Base-by-base conservation (phyloP, 2,797 vertebrate species). In the Trachurus trachurus region DNA sequence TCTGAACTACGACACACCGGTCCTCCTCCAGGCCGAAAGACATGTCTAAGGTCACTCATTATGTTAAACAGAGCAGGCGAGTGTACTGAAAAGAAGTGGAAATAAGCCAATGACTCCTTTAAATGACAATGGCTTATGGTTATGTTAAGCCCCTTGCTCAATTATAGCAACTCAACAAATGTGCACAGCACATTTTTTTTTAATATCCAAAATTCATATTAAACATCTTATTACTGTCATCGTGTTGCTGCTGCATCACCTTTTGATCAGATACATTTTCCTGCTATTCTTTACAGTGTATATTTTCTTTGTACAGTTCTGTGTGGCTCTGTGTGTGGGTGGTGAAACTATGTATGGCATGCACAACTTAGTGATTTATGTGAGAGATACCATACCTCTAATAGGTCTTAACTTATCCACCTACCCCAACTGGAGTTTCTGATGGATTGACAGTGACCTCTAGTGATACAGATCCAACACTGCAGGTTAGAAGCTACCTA, bases 1-100 rank as follows among this genome's bases (percentile, higher is more conserved):
- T 91, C 52, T 93, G 90, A 93, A 85, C 90, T 91, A 11, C 90
- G 89, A 96, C 96, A 95, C 94, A 97, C 96, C 96, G 62, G 97
- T 97, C 96, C 96, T 97, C 88, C 98, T 91, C 22, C 65, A 95
- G 81, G 96, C 96, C 96, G 86, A 93, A 86, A 81, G 95, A 94
- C 69, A 92, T 94, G 26, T 95, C 88, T 93, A 93, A 95, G 86
- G 96, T 81, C 82, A 80, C 56, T 65, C 31, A 47, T 44, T 73
- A 64, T 52, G 80, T 82, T 71, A 60, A 78, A 62, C 66, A 79
- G 37, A 70, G 58, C 45, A 17, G 74, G 44, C 16, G 26, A 63
- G 44, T 63, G 40, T 54, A 45, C 68, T 76, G 60, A 39, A 39
- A 39, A 39, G 37, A 39, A 39, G 37, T 39, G 37, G 16, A 58